Evolutionary conservation across 2,113 vertebrate genomes (phyloP).

Genomic region (Phaetusa simplex): DNA sequence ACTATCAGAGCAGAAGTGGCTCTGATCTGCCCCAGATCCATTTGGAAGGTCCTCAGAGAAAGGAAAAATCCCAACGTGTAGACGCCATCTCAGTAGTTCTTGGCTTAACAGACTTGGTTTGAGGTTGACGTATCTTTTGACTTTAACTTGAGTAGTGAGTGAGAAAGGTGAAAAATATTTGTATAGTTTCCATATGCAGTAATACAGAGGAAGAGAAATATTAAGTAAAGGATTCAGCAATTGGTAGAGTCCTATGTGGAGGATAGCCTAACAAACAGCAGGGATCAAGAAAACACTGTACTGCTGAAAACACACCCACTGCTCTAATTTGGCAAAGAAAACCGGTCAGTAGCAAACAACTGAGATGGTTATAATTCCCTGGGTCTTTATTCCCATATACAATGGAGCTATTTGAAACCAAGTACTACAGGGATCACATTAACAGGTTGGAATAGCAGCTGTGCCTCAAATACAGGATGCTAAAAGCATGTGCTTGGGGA

Average conservation of each 20-base stretch:
- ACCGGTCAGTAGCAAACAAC: neutral
- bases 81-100: neutral
- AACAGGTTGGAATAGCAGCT: constrained; percentile 24
- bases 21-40: neutral
- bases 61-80: neutral
- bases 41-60: neutral
- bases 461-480: neutral
- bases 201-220: neutral
- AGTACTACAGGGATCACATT: neutral
- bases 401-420: neutral
- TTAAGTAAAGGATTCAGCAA: neutral
- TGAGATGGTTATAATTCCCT: neutral
- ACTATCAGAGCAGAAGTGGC: neutral
- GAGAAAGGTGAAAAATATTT: neutral
- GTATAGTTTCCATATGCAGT: neutral
- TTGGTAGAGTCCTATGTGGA: neutral
- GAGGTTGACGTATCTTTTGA: neutral
- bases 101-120: neutral
- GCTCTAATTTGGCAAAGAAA: constrained; percentile 8
- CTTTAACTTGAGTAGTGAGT: neutral
- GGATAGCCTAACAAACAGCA: neutral
- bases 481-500: neutral
- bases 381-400: neutral
- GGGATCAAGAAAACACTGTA: neutral
- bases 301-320: neutral